Evolutionary conservation across 2,888 invertebrate species (phyloP), one percentile per base, ranked within the genome.

Genomic region (Sphaerophoria rueppellii): DNA sequence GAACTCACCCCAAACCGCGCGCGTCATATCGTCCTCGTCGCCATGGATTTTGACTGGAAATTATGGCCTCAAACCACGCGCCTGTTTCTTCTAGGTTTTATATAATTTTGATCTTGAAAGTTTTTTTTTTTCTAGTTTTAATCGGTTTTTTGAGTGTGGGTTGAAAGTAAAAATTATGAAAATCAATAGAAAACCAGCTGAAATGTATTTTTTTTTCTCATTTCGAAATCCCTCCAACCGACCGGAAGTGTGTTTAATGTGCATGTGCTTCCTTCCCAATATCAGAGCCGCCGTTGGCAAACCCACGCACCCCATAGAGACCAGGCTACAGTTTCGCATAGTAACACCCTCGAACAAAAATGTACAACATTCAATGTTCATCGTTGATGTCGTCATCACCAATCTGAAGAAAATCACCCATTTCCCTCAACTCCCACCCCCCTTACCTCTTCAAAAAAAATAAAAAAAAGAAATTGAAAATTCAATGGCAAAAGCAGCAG

Each of bases 11-110:
- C 9, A 55, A 43, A 46, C 35, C 54, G 32, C 65, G 46, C 24
- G 24, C 24, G 24, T 24, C n/a, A n/a, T 24, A 24, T 24, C 24
- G 24, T 24, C 24, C 24, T 24, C 24, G 24, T 24, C 24, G 24
- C 24, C 24, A 24, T 24, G 24, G 24, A 2, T 24, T 24, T 24
- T 24, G 48, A 48, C 52, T 61, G 67, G 40, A 77, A 73, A 82
- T 77, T 73, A 77, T 73, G 67, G 73, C 67, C 73, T 67, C 73
- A 73, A 77, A 69, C 52, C 50, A 65, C 12, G 35, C 48, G 43
- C 48, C 4, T 32, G 40, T 63, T 16, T 54, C 24, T 24, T 24
- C 24, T 24, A 24, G 24, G 24, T 24, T 24, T 24, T 24, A 24
- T 24, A 2, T 24, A 24, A 24, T 24, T 24, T 24, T 24, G 24